Evolutionary conservation across 1,140 invertebrate species (phyloP), one percentile per base, ranked within the genome.

Genomic region (Drosophila biarmipes): DNA sequence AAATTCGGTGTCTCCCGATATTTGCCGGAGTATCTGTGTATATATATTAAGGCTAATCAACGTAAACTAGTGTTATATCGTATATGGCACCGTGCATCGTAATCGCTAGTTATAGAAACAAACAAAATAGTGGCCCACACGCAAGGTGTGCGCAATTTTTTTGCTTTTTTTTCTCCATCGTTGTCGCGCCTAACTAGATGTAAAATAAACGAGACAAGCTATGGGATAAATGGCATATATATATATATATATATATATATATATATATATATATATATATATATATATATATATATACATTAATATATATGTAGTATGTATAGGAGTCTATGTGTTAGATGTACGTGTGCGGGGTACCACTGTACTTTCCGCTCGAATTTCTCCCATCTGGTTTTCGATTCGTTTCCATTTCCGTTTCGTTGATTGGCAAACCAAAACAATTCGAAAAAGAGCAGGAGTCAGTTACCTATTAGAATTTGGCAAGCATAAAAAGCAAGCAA

Each of bases 381-480:
- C 63, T 59, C 38, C 49, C 58, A 58, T 62, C 56, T 57, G 59
- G 64, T 84, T 66, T 76, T 62, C 45, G 46, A 77, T 54, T 56
- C 55, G 55, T 58, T 68, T 45, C 37, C 54, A 58, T 68, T 63
- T 81, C 67, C 75, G 57, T 77, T 89, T 79, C 74, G 72, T 80
- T 91, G 73, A 91, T 90, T 90, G 81, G 81, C 78, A 90, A 86
- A 73, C 72, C 68, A 90, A 69, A 73, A 80, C 81, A 71, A 87
- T 86, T 87, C 73, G 78, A 81, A 77, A 91, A 81, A 77, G 90
- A 91, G 90, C 90, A 91, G 90, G 90, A 91, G 90, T 91, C 90
- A 91, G 90, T 91, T 91, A 91, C 90, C 90, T 91, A 91, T 91
- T 91, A 91, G 86, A 82, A 90, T 80, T 89, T 85, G 80, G 79